Base-by-base conservation (phyloP, 1,140 invertebrate genomes). In the Hormaphis cornu region DNA sequence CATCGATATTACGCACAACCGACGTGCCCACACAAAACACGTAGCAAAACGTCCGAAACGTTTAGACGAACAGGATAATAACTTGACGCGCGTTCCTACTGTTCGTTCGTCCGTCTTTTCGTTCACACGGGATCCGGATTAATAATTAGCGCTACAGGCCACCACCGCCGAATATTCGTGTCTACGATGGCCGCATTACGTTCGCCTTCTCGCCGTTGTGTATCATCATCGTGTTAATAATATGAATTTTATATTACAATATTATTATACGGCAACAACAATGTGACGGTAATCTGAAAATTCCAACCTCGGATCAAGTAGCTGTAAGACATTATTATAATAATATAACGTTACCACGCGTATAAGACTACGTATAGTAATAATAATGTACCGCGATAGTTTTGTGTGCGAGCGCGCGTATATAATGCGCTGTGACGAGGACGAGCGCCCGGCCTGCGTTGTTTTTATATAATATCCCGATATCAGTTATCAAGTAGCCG, bases 261-360 rank as follows among this genome's bases (percentile, higher is more conserved):
- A 10, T 30, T 48, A 63, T 46, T 63, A 33, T 63, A 48, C 37
- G 26, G n/a, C n/a, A 12, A 10, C 44, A 50, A 66, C 61, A 66
- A 66, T 66, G n/a, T n/a, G 61, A 48, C 44, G 48, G 44, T 66
- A 66, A 66, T 66, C 44, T 66, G 61, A 66, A 63, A 66, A 66
- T 66, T 48, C 61, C 61, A 50, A 48, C 61, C 26, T 66, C 33
- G 61, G 44, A 66, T 66, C 61, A 66, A 66, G 61, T 66, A 66
- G 61, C 61, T 66, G 61, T 46, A 66, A 66, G 61, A 44, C 61
- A 50, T n/a, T n/a, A n/a, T n/a, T n/a, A n/a, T n/a, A n/a, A n/a
- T n/a, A n/a, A n/a, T n/a, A n/a, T n/a, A n/a, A n/a, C n/a, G n/a
- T n/a, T n/a, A n/a, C n/a, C n/a, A n/a, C n/a, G n/a, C n/a, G n/a